phyloP scores from a whole-genome alignment of 2,888 invertebrate species.

The Nephrotoma appendiculata region DNA sequence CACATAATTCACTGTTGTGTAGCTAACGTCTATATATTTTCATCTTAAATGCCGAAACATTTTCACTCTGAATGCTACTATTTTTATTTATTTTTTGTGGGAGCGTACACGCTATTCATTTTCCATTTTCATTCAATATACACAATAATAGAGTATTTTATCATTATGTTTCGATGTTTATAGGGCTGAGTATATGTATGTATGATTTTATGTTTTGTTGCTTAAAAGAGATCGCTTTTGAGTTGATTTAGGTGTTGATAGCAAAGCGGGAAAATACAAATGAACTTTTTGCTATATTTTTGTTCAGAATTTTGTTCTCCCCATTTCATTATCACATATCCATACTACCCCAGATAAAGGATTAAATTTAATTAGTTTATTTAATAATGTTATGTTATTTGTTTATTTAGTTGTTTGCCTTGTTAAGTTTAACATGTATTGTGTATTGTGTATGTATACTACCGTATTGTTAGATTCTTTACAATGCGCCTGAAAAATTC shows the following conservation, averaged over 20 bases:
- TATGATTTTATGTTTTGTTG: background rate
- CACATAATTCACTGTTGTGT: background rate
- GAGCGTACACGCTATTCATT: background rate
- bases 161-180: background rate
- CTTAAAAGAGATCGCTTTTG: background rate
- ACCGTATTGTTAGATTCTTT: background rate
- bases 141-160: background rate
- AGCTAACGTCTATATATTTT: background rate
- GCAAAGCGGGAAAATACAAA: background rate
- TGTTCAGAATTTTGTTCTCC: background rate
- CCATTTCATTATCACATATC: background rate
- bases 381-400: background rate
- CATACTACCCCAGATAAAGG: background rate
- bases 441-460: background rate
- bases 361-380: background rate
- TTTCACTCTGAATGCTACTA: background rate
- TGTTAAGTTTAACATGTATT: background rate
- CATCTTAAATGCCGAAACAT: background rate
- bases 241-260: background rate
- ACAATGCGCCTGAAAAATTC: background rate
- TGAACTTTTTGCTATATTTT: background rate
- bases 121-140: background rate
- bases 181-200: background rate
- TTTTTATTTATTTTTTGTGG: background rate
- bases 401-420: background rate